Percentiles rank a stretch among this genome's conserved stretches.
Evolutionary conservation across 2,888 invertebrate genomes (phyloP).

Genomic region (Cheilosia vulpina): DNA sequence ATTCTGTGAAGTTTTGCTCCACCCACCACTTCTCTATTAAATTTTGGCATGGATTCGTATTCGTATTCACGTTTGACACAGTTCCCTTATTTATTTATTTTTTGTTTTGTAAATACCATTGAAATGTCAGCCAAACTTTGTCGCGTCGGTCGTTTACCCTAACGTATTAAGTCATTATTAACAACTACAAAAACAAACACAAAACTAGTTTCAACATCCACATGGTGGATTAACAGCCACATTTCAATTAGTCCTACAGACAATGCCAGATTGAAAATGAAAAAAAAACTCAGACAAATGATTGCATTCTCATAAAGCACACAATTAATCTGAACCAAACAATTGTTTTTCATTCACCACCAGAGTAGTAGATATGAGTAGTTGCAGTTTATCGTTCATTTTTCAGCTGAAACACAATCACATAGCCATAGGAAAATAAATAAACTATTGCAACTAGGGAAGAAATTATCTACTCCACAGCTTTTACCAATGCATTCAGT

Average conservation of each 20-base stretch:
- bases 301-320: slow-evolving; percentile 45
- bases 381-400: slow-evolving; percentile 38
- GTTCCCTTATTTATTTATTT: slow-evolving; percentile 8
- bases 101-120: slow-evolving; percentile 39
- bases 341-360: slow-evolving; percentile 42
- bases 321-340: slow-evolving; percentile 56
- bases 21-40: slow-evolving; percentile 14
- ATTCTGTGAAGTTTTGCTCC: neutral
- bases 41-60: slow-evolving; percentile 16
- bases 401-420: slow-evolving; percentile 7
- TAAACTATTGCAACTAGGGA: slow-evolving; percentile 10
- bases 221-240: slow-evolving; percentile 20
- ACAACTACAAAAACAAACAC: neutral
- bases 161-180: slow-evolving; percentile 27
- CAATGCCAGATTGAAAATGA: slow-evolving; percentile 26
- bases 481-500: slow-evolving; percentile 45
- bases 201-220: slow-evolving; percentile 22
- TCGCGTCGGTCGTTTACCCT: slow-evolving; percentile 60
- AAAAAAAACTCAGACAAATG: slow-evolving; percentile 31
- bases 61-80: slow-evolving; percentile 3
- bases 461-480: slow-evolving; percentile 41
- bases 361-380: slow-evolving; percentile 3
- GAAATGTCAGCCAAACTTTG: slow-evolving; percentile 24
- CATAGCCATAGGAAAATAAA: slow-evolving; percentile 6
- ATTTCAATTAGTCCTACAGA: slow-evolving; percentile 36